Conservation (phyloP, 2,113 vertebrate genomes). For the Ancistrus triradiatus region DNA sequence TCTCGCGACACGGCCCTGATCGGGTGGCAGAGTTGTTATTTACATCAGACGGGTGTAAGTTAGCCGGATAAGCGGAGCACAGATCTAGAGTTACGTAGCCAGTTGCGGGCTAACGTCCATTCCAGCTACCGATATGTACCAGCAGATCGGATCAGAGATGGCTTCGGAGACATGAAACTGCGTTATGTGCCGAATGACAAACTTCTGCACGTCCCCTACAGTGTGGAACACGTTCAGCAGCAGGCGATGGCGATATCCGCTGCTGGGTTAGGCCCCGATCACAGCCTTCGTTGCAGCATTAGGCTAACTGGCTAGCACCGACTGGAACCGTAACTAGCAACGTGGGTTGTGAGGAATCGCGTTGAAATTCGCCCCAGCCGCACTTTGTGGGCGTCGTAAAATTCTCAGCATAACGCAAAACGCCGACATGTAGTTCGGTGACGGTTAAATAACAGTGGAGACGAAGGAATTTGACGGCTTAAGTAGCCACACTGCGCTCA, state of each 20-base stretch:
- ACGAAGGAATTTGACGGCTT: slow-evolving; percentile 30
- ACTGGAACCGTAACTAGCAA: slow-evolving; percentile 40
- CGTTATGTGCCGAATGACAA: slow-evolving; percentile 1
- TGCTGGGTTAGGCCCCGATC: slow-evolving; percentile 62
- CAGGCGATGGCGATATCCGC: slow-evolving; percentile 64
- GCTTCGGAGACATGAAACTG: no score
- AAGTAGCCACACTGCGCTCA: slow-evolving; percentile 28
- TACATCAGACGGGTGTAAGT: no score
- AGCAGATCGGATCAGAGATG: no score
- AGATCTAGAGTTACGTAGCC: no score
- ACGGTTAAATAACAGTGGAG: slow-evolving; percentile 5
- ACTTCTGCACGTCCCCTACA: background rate
- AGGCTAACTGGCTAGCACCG: slow-evolving; percentile 34
- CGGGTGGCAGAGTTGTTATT: no score
- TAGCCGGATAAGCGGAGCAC: slow-evolving; percentile 18
- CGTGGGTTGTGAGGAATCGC: slow-evolving; percentile 33
- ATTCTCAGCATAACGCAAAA: background rate
- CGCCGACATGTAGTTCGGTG: background rate
- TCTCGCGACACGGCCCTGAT: no score
- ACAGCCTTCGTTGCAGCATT: slow-evolving; percentile 58
- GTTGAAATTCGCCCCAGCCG: background rate
- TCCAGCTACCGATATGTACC: no score
- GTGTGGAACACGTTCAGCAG: slow-evolving; percentile 45
- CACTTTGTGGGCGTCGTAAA: background rate
- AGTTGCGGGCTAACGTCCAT: no score